Base-by-base conservation (phyloP, 2,797 vertebrate species). In the Anabas testudineus region DNA sequence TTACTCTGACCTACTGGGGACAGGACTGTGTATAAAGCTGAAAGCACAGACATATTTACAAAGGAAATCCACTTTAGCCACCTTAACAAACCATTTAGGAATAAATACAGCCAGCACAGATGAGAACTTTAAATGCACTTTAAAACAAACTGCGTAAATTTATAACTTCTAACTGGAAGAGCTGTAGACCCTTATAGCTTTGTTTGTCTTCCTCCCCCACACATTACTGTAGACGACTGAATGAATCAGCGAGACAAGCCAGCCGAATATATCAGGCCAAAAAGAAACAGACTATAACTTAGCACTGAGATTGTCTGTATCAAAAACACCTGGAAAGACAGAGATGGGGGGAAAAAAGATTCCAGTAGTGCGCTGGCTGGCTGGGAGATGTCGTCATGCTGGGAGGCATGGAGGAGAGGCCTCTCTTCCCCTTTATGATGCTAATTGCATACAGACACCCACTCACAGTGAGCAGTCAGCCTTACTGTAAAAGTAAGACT, bases 241-340 rank as follows among this genome's bases (percentile, higher is more conserved):
- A 53, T 91, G 88, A 91, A 86, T 91, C 89, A 92, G 76, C 64
- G 78, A 82, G 85, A 85, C 71, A 48, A 78, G 56, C 56, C 77
- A 58, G 47, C n/a, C 41, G 4, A 54, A 62, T 62, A 66, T 58
- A 71, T 80, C 63, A 73, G 73, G 69, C 55, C 66, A 58, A 75
- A 80, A 69, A 63, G 66, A 67, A 53, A 64, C 39, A 75, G 77
- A 57, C 71, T 65, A 41, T 36, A 66, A 68, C 47, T 12, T 58
- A 76, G 76, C 22, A 13, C 66, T 10, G 36, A 75, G 48, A 67
- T 39, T 13, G 80, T 83, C 71, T 90, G 52, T 68, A 85, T 75
- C 70, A 67, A 68, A 71, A 89, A 88, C 90, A 91, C 90, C 90
- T 92, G 80, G 58, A 37, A 47, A 78, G 63, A 66, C 34, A 37